Base-by-base conservation (phyloP, 2,113 vertebrate species). In the Psephotus haematonotus region DNA sequence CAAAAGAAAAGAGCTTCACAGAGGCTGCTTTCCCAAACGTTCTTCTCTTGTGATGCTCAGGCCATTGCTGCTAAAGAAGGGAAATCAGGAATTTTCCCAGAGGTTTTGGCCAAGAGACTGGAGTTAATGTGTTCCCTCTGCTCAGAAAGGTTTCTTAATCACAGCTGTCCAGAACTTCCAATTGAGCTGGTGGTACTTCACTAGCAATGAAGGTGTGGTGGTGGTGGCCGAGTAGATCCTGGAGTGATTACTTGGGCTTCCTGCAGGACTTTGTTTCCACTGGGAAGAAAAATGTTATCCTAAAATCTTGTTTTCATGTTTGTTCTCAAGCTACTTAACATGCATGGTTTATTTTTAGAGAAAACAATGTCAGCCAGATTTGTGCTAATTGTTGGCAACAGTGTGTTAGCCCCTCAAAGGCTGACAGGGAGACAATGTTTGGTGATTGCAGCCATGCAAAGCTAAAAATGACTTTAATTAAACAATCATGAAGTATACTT, bases 361-460 rank as follows among this genome's bases (percentile, higher is more conserved):
- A 93, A 95, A 96, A 97, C 96, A 94, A 92, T 95, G 95, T 95
- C 96, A 97, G 97, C 90, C 95, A 96, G 94, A 96, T 97, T 96
- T 96, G 92, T 96, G 72, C 96, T 97, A 97, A 97, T 97, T 97
- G 96, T 97, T 97, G 95, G 95, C 96, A 95, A 89, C 86, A 88
- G 81, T 95, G 10, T 82, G 87, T 95, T 95, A 94, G 94, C 94
- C 92, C 92, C 96, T 97, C 93, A 77, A 37, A 97, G 81, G 86
- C 95, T 97, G 97, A 95, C 97, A 95, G 91, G 92, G 96, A 97
- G 91, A 97, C 96, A 97, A 96, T 97, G 93, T 97, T 97, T 95
- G 88, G 94, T 97, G 97, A 97, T 96, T 97, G 95, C 97, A 96
- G 91, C 84, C 82, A 39, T 92, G 94, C 91, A 95, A 91, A 91